These are phyloP conservation scores for Ellobius talpinus DNA, from an alignment of 2,113 vertebrate genomes.

Conservation along the genomic window DNA sequence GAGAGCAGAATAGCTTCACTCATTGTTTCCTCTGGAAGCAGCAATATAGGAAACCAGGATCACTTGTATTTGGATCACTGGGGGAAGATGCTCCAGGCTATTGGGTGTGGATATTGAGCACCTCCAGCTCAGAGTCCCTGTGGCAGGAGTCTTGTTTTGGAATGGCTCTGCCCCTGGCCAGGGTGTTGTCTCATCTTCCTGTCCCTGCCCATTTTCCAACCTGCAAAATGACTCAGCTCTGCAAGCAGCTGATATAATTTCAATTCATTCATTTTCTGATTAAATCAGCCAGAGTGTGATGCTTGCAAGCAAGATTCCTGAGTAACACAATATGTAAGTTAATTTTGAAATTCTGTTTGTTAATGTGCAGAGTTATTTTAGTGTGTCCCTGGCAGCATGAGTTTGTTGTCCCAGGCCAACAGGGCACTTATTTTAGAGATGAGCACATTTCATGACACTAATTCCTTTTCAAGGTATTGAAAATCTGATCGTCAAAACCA, in stretches of 20 bases:
- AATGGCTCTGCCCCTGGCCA: not conserved
- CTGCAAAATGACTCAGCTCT: conserved; percentile 46
- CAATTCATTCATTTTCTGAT: conserved; percentile 68
- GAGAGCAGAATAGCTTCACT: not conserved
- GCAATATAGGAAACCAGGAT: not conserved
- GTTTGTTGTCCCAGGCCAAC: conserved; percentile 29
- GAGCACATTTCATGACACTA: conserved; percentile 19
- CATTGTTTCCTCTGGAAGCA: not conserved
- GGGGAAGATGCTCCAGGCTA: not conserved
- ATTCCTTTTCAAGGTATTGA: conserved; percentile 53
- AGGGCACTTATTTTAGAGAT: conserved; percentile 55
- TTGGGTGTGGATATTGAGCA: not conserved
- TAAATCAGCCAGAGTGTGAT: conserved; percentile 55
- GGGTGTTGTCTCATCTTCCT: not conserved
- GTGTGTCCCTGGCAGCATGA: conserved; percentile 15
- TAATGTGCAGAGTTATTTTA: conserved; percentile 59
- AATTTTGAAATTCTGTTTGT: conserved; percentile 68
- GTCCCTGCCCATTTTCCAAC: not conserved
- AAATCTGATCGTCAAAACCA: not conserved
- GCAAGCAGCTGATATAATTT: conserved; percentile 63
- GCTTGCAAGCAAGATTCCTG: conserved; percentile 46
- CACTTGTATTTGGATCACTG: not conserved
- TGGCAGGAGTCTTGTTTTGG: not conserved
- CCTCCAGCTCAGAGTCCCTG: not conserved
- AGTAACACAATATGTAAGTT: conserved; percentile 70